A percentile compares a stretch with the other conserved stretches of the same genome.
These are phyloP conservation scores for Motacilla tschutschensis DNA, from an alignment of 2,113 vertebrate genomes.

Conservation along the genomic window DNA sequence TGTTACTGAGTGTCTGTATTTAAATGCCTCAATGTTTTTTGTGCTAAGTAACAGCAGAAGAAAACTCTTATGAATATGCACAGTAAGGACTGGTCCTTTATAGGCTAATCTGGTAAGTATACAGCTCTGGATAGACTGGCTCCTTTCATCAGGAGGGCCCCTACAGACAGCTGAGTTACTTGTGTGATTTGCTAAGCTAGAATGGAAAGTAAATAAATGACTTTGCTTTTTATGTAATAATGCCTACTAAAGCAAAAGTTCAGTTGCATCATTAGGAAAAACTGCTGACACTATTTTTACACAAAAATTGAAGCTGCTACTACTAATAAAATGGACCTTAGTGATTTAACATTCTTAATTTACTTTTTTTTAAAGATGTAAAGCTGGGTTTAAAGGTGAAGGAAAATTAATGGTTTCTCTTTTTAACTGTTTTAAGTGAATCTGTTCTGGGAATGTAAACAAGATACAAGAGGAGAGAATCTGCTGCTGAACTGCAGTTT, in stretches of 20 bases:
- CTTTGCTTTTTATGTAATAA: not conserved
- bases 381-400: not conserved
- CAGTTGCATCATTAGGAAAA: not conserved
- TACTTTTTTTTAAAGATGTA: not conserved
- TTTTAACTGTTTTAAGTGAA: not conserved
- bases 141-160: not conserved
- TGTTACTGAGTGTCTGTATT: not conserved
- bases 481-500: not conserved
- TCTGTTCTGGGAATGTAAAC: not conserved
- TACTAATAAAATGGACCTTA: not conserved
- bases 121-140: rapidly evolving
- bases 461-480: not conserved
- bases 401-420: not conserved
- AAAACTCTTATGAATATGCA: not conserved
- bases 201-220: not conserved
- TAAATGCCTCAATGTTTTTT: not conserved
- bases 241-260: not conserved
- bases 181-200: not conserved
- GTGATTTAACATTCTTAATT: not conserved
- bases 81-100: not conserved
- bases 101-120: not conserved
- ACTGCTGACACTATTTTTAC: not conserved
- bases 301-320: not conserved
- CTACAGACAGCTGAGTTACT: not conserved
- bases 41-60: not conserved